A percentile compares a stretch with the other conserved stretches of the same genome.
Conservation (phyloP, 2,888 invertebrate genomes). For the Ennomos fuscantarius region DNA sequence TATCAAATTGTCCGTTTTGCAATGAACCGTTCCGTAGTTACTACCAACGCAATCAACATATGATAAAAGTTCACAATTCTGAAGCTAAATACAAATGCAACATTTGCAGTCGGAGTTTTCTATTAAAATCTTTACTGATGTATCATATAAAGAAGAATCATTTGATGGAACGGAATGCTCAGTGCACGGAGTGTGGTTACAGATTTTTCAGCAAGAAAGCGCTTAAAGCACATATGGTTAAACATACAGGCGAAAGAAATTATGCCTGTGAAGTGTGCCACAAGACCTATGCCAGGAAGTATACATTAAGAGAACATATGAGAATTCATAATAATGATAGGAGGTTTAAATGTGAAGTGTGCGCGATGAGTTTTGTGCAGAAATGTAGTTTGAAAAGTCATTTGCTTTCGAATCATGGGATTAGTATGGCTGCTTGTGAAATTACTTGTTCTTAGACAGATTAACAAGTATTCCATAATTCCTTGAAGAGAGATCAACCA, state of each 20-base stretch:
- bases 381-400: constrained; percentile 76
- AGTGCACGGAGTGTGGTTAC: constrained; percentile 79
- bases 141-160: constrained; percentile 75
- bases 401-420: constrained; percentile 69
- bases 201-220: constrained; percentile 83
- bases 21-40: constrained; percentile 70
- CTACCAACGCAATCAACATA: constrained; percentile 73
- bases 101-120: constrained; percentile 64
- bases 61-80: constrained; percentile 72
- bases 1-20: constrained; percentile 73
- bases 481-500: too few species aligned
- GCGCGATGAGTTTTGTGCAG: constrained; percentile 67
- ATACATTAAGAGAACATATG: constrained; percentile 72
- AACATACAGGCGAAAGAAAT: constrained; percentile 72
- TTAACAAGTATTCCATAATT: too few species aligned
- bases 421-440: constrained; percentile 36
- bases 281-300: constrained; percentile 72
- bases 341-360: constrained; percentile 67
- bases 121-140: constrained; percentile 70
- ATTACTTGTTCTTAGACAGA: constrained; percentile 11
- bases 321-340: constrained; percentile 74
- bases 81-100: constrained; percentile 76
- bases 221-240: constrained; percentile 79
- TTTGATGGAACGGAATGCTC: constrained; percentile 76
- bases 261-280: constrained; percentile 67